phyloP scores from a whole-genome alignment of 2,888 invertebrate genomes.

The Mimumesa dahlbomi region DNA sequence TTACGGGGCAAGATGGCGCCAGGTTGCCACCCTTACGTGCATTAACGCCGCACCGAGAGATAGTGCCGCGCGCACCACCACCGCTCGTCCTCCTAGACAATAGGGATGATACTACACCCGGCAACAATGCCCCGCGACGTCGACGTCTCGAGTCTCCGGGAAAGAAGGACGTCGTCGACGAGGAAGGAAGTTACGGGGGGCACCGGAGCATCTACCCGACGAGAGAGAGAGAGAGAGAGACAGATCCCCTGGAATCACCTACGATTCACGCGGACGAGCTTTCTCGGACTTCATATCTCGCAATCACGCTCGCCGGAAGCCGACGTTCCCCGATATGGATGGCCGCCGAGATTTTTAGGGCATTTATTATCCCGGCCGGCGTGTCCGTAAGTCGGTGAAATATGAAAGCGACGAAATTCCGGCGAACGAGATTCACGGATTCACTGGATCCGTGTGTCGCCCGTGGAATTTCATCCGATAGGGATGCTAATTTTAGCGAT shows the following conservation, averaged over 20 bases:
- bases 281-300: slow-evolving; percentile 30
- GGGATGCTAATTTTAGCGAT: too few relatives aligned
- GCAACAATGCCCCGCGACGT: slow-evolving; percentile 60
- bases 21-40: slow-evolving; percentile 63
- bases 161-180: slow-evolving; percentile 34
- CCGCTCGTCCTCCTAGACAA: slow-evolving; percentile 62
- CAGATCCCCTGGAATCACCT: slow-evolving; percentile 36
- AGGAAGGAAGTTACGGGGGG: slow-evolving; percentile 8
- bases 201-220: slow-evolving; percentile 19
- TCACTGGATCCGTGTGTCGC: too few relatives aligned
- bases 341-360: slow-evolving; percentile 32
- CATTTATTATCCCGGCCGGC: slow-evolving; percentile 40
- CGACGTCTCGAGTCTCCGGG: slow-evolving; percentile 45
- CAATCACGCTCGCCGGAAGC: slow-evolving; percentile 35
- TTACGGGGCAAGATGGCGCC: slow-evolving; percentile 67
- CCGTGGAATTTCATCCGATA: too few relatives aligned
- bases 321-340: slow-evolving; percentile 28
- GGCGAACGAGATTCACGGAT: too few relatives aligned
- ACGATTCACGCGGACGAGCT: slow-evolving; percentile 28
- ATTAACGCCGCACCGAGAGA: slow-evolving; percentile 64
- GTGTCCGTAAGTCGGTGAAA: too few relatives aligned
- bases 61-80: slow-evolving; percentile 51
- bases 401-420: too few relatives aligned
- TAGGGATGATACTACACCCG: slow-evolving; percentile 57
- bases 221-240: too few relatives aligned